Percentiles rank a stretch among this genome's conserved stretches.
These are phyloP conservation scores for Agrilus planipennis DNA, from an alignment of 1,140 invertebrate genomes.

Conservation along the genomic window DNA sequence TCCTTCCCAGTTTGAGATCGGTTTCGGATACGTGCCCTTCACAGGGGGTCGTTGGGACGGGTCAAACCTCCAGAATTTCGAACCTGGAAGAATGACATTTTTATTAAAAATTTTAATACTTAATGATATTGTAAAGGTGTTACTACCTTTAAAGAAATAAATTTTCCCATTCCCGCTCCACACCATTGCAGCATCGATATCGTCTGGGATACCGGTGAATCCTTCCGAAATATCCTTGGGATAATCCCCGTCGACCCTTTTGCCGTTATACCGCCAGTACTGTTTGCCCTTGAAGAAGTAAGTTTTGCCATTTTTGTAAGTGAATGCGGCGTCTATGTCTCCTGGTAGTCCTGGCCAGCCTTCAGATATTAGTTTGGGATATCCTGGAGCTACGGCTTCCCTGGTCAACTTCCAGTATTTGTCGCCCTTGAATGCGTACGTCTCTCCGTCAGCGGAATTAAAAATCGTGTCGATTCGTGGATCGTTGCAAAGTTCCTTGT, in stretches of 20 bases:
- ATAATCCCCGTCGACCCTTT: conserved; percentile 73
- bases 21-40: conserved; percentile 77
- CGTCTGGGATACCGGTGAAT: conserved; percentile 84
- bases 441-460: conserved; percentile 67
- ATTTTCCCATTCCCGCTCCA: conserved; percentile 96
- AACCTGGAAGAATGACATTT: conserved; percentile 33
- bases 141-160: conserved; percentile 80
- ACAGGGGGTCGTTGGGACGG: conserved; percentile 74
- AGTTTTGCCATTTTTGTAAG: conserved; percentile 82
- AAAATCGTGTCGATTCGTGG: conserved; percentile 75
- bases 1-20: conserved; percentile 82
- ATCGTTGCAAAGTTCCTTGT: conserved; percentile 63
- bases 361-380: conserved; percentile 64
- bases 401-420: conserved; percentile 73
- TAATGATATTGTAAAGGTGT: no score
- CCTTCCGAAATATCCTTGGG: conserved; percentile 83
- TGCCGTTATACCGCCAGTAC: conserved; percentile 86
- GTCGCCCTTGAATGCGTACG: conserved; percentile 78
- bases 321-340: conserved; percentile 81
- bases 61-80: conserved; percentile 91
- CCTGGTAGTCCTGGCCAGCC: conserved; percentile 75
- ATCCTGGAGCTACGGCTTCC: conserved; percentile 66
- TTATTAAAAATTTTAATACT: conserved; percentile 5
- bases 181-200: conserved; percentile 83
- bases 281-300: conserved; percentile 87